Evolutionary conservation across 2,113 vertebrate genomes (phyloP).

Genomic region (Steatornis caripensis): DNA sequence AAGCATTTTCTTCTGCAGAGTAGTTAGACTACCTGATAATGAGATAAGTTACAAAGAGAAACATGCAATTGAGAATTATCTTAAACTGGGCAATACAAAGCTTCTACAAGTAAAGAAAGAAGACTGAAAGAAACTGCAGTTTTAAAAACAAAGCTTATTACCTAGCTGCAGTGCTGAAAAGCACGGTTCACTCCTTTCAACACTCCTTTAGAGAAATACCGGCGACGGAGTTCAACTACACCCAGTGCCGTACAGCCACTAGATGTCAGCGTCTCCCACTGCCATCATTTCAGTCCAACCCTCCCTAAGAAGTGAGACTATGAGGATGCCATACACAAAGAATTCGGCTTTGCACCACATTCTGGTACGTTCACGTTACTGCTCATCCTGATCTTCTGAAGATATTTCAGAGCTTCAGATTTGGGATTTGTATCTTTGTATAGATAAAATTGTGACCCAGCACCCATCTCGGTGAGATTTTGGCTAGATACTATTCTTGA

Average conservation of each 20-base stretch:
- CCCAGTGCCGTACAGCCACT: background rate
- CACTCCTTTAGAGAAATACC: fast-evolving
- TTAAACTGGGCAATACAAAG: background rate
- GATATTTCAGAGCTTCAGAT: background rate
- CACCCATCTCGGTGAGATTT: background rate
- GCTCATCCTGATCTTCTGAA: background rate
- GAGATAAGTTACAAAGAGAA: background rate
- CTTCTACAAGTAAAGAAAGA: background rate
- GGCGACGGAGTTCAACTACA: fast-evolving
- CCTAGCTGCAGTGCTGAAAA: background rate
- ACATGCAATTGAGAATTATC: background rate
- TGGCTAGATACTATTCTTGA: background rate
- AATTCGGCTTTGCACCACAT: background rate
- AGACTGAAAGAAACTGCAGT: background rate
- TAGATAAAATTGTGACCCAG: background rate
- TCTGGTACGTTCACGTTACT: no score
- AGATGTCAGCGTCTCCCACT: background rate
- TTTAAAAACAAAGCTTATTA: background rate
- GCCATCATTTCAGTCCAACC: no score
- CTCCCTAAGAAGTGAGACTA: no score
- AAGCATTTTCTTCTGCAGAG: background rate
- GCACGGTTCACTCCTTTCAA: fast-evolving
- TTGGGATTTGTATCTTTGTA: background rate
- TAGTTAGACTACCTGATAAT: background rate
- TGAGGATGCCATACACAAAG: fast-evolving